phyloP scores from a whole-genome alignment of 2,888 invertebrate genomes.

The Cephonodes hylas region DNA sequence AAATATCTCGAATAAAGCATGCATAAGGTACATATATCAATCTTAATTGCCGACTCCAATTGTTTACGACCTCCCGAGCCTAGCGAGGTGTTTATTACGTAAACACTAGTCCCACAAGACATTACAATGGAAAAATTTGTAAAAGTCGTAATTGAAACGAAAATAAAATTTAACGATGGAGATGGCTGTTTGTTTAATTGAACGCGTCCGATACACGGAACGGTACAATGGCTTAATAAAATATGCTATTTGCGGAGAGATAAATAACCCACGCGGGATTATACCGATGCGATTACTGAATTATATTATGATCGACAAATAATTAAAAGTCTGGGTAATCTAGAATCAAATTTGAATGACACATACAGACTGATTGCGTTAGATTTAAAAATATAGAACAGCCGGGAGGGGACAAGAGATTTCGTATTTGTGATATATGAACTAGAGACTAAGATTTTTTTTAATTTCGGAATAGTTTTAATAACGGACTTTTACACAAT shows the following conservation, averaged over 20 bases:
- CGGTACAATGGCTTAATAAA: neutral
- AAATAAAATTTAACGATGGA: conserved; percentile 5
- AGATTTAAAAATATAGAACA: no score
- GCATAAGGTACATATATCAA: neutral
- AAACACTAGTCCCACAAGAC: neutral
- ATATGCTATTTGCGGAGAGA: neutral
- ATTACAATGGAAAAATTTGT: conserved; percentile 4
- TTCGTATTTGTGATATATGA: no score
- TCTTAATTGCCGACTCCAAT: neutral
- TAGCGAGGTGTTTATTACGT: neutral
- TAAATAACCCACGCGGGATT: neutral
- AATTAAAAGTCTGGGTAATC: no score
- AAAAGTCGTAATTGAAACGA: conserved; percentile 1
- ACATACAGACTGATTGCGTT: no score
- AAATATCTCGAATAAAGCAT: neutral
- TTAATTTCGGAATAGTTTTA: no score
- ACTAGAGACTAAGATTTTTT: no score
- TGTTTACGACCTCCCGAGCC: neutral
- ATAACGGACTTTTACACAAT: no score
- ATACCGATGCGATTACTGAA: neutral
- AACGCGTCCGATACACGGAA: neutral
- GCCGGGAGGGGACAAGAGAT: no score
- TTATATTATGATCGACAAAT: neutral
- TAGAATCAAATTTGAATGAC: no score
- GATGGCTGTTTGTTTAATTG: conserved; percentile 7